A percentile compares a stretch with the other conserved stretches of the same genome.
These are phyloP conservation scores for Drosophila neonasuta DNA, from an alignment of 2,888 invertebrate genomes.

Conservation along the genomic window DNA sequence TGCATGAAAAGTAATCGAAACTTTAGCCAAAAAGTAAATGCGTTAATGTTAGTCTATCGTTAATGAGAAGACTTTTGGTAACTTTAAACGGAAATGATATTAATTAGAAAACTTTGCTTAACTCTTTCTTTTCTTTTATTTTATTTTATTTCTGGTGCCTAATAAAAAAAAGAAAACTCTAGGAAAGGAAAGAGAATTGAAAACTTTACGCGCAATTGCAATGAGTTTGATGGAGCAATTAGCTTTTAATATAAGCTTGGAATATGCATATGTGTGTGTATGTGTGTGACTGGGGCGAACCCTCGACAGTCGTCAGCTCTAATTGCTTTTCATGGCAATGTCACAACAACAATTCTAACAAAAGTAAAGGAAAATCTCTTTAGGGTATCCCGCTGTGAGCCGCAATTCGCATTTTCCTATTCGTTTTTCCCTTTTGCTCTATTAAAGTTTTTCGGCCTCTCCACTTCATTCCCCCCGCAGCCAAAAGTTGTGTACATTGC, in stretches of 20 bases:
- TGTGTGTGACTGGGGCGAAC: constrained; percentile 14
- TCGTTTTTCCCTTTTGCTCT: constrained; percentile 41
- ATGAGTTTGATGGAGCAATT: constrained; percentile 27
- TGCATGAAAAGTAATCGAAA: constrained; percentile 24
- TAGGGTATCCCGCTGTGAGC: constrained; percentile 32
- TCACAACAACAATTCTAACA: constrained; percentile 46
- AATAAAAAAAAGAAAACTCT: background rate
- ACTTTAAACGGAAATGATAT: constrained; percentile 48
- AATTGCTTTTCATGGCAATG: constrained; percentile 64
- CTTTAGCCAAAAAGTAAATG: constrained; percentile 3
- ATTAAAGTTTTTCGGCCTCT: constrained; percentile 52
- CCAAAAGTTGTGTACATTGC: constrained; percentile 37
- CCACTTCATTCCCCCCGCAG: background rate
- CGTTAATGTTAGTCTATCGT: constrained; percentile 9
- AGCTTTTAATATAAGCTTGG: constrained; percentile 1
- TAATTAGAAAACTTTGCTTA: constrained; percentile 56
- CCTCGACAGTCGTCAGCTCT: constrained; percentile 44
- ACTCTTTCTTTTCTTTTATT: constrained; percentile 12
- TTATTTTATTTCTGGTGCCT: background rate
- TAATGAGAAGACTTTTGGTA: constrained; percentile 22
- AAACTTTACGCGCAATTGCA: constrained; percentile 23
- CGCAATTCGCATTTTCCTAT: constrained; percentile 39
- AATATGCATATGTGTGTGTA: background rate
- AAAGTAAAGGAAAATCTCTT: constrained; percentile 39
- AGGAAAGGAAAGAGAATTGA: constrained; percentile 15